These are phyloP conservation scores for Psophia crepitans DNA, from an alignment of 2,113 vertebrate genomes.

Conservation along the genomic window DNA sequence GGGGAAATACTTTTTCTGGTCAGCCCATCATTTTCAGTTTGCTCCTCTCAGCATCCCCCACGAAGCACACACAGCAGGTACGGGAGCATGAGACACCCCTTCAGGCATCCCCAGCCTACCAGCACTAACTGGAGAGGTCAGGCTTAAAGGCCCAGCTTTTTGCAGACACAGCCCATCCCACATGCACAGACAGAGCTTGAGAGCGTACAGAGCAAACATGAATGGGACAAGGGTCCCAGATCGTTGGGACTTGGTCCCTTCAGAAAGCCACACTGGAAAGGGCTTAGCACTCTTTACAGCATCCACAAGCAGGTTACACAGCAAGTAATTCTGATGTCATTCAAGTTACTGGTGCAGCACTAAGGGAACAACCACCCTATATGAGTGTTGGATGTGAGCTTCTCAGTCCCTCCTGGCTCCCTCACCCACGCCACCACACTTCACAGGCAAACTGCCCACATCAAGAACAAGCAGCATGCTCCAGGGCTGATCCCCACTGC, in stretches of 20 bases:
- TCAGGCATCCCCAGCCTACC: neutral
- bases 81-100: neutral
- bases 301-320: neutral
- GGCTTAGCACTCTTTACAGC: neutral
- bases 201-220: accelerated
- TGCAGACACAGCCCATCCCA: neutral
- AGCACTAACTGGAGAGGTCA: neutral
- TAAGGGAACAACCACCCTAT: neutral
- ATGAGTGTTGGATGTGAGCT: neutral
- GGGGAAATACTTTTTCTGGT: neutral
- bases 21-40: neutral
- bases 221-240: neutral
- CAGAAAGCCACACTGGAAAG: neutral
- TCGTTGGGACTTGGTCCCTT: neutral
- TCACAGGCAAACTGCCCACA: neutral
- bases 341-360: neutral
- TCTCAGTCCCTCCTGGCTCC: neutral
- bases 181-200: accelerated
- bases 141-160: neutral
- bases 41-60: neutral
- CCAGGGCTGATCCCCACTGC: neutral
- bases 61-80: neutral
- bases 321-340: neutral
- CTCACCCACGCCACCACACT: neutral
- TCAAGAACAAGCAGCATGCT: neutral